Evolutionary conservation across 1,140 invertebrate species (phyloP).

Genomic region (Drosophila parabipectinata): DNA sequence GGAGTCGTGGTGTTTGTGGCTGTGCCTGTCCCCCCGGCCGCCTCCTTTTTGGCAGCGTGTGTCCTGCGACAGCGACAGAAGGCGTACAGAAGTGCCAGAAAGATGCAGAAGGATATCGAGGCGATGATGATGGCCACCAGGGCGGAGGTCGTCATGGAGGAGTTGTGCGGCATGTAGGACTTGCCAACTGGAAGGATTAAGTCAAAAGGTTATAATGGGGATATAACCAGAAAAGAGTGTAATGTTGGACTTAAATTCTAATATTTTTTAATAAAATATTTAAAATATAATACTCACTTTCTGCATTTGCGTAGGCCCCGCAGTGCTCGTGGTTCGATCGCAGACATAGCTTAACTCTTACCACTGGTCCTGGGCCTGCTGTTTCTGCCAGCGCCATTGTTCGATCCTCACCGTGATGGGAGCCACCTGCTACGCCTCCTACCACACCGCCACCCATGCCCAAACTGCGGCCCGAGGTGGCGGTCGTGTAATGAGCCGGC

Average conservation of each 20-base stretch:
- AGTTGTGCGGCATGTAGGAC: conserved; percentile 71
- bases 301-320: conserved; percentile 91
- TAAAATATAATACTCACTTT: conserved; percentile 87
- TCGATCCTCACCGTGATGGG: conserved; percentile 84
- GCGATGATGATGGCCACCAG: conserved; percentile 77
- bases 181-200: conserved; percentile 65
- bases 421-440: background rate
- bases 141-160: conserved; percentile 70
- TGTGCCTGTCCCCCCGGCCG: conserved; percentile 22
- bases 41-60: conserved; percentile 66
- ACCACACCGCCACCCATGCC: conserved; percentile 81
- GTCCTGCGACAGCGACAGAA: conserved; percentile 75
- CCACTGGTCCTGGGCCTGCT: conserved; percentile 86
- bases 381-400: conserved; percentile 84
- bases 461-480: conserved; percentile 66
- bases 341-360: conserved; percentile 92
- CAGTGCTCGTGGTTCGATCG: conserved; percentile 91
- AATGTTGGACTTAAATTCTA: background rate
- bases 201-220: background rate
- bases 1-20: conserved; percentile 24
- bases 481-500: conserved; percentile 68
- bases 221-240: background rate
- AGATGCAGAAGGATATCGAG: conserved; percentile 64
- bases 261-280: background rate
- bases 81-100: conserved; percentile 61